Evolutionary conservation across 2,113 vertebrate species (phyloP), one percentile per base, ranked within the genome.

Genomic region (Tiliqua scincoides): DNA sequence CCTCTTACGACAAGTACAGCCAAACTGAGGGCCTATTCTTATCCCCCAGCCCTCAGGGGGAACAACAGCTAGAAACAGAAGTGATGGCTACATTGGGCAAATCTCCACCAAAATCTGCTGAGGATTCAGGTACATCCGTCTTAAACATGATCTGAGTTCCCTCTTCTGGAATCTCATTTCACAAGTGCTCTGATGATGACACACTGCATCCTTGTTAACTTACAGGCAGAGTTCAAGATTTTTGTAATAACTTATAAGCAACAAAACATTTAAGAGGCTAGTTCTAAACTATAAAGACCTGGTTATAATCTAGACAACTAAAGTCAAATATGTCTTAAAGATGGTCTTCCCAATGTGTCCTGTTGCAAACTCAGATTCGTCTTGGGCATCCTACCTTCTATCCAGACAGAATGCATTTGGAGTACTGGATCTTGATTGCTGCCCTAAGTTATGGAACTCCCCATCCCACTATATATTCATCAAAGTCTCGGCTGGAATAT

Each of bases 111-210:
- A 67, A 67, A 67, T 10, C 65, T 67, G 30, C 10, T n/a, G 5
- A 43, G 71, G 18, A 72, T 12, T 43, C 3, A 8, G 71, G 21
- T 43, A 43, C 20, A 8, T 17, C 37, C 40, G 71, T 70, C n/a
- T 57, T 17, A 70, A 35, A 15, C 32, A 25, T 25, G 23, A 21
- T 73, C 21, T 25, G 37, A 72, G 40, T 72, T 72, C 35, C 9
- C 6, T 27, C 37, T 2, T 2, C 89, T 87, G 85, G 43, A 73
- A 86, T 79, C n/a, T 21, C 9, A 78, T 78, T 78, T 61, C n/a
- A 61, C 18, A 27, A 10, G 21, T 59, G 18, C 18, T 61, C 9
- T 61, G n/a, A 32, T 25, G 18, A 25, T 18, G 43, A 48, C 7
- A 7, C 54, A 78, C 10, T 18, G 32, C 5, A 20, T 57, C 18